These are phyloP conservation scores for Ellobius talpinus DNA, from an alignment of 2,113 vertebrate species.

Conservation along the genomic window DNA sequence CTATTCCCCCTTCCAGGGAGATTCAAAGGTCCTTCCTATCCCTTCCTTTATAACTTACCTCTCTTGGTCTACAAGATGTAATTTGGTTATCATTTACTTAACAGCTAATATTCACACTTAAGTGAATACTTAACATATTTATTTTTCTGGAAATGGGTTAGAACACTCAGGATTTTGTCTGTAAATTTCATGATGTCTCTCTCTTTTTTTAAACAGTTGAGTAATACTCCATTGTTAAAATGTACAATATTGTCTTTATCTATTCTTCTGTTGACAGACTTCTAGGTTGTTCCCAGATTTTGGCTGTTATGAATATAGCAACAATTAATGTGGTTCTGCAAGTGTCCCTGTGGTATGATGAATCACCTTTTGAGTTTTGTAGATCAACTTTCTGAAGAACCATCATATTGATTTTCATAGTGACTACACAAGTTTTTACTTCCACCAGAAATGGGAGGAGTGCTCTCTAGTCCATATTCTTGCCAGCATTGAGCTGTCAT, in stretches of 20 bases:
- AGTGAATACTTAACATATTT: background rate
- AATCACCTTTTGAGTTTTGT: too few relatives aligned
- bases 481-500: background rate
- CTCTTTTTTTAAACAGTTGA: background rate
- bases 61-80: background rate
- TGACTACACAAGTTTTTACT: background rate
- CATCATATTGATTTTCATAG: background rate
- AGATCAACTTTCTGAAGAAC: background rate
- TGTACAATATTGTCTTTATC: background rate
- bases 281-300: background rate
- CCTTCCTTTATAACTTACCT: background rate
- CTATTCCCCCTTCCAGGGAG: background rate
- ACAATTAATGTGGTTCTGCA: too few relatives aligned
- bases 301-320: background rate
- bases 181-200: background rate
- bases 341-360: background rate
- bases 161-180: background rate
- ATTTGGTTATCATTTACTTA: background rate
- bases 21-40: background rate
- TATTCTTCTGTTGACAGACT: background rate
- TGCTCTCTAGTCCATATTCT: too few relatives aligned
- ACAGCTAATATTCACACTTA: background rate
- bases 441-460: background rate
- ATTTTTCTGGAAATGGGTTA: background rate
- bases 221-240: background rate